Conservation (phyloP, 2,113 vertebrate genomes). For the Recurvirostra avosetta region DNA sequence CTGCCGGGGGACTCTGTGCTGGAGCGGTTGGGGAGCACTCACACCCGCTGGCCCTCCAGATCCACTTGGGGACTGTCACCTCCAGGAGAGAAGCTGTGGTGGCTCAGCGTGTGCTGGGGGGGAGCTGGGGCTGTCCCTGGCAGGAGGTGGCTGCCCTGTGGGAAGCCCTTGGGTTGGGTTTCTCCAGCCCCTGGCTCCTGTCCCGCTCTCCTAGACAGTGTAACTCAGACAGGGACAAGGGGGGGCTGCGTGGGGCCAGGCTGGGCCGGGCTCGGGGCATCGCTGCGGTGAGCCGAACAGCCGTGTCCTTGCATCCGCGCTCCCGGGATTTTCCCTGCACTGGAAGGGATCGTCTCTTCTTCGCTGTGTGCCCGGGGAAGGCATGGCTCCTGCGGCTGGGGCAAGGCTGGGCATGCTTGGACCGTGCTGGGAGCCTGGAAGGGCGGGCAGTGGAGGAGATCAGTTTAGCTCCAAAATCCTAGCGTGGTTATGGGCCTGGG, state of each 20-base stretch:
- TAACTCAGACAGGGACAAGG: not conserved
- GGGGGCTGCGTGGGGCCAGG: not conserved
- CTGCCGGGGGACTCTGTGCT: not conserved
- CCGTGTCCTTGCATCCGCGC: not conserved
- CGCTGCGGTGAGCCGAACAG: not conserved
- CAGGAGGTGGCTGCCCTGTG: not conserved
- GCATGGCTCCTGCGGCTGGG: rapidly evolving
- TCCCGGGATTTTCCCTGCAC: not conserved
- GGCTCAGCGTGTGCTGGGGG: not conserved
- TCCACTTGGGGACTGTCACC: not conserved
- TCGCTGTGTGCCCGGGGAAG: rapidly evolving
- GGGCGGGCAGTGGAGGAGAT: not conserved
- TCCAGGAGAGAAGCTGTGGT: not conserved
- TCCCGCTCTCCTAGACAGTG: not conserved
- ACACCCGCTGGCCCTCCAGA: not conserved
- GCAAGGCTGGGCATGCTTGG: not conserved
- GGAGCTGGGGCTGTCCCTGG: not conserved
- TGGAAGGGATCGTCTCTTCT: not conserved
- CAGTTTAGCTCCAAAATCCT: not conserved
- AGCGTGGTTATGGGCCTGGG: not conserved
- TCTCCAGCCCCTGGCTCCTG: not conserved
- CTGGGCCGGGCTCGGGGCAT: rapidly evolving
- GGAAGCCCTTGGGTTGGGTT: not conserved
- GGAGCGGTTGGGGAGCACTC: not conserved
- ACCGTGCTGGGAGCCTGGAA: rapidly evolving